Percentiles rank a stretch among this genome's conserved stretches.
Evolutionary conservation across 2,888 invertebrate genomes (phyloP).

Genomic region (Macropis europaea): DNA sequence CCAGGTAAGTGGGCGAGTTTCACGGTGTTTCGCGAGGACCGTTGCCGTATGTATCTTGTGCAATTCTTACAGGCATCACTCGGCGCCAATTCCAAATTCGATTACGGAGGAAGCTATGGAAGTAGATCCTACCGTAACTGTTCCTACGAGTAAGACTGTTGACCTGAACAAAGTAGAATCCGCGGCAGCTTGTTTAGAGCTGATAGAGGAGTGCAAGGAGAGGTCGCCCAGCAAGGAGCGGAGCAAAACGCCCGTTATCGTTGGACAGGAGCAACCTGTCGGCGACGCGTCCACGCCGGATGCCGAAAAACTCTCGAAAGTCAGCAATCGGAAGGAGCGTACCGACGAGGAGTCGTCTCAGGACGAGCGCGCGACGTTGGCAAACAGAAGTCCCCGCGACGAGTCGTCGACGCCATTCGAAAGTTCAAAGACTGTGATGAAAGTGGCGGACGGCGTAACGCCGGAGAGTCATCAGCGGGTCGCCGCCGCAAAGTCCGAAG

Average conservation of each 20-base stretch:
- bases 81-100: conserved; percentile 72
- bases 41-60: not conserved
- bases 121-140: conserved; percentile 61
- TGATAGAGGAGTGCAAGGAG: conserved; percentile 79
- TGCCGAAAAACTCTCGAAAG: not conserved
- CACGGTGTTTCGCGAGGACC: not conserved
- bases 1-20: conserved; percentile 58
- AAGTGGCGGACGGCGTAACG: not conserved
- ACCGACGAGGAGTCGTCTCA: not conserved
- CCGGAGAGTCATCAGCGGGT: not conserved
- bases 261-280: not conserved
- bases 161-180: conserved; percentile 65
- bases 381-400: not conserved
- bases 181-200: conserved; percentile 79
- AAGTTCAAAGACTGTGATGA: not conserved
- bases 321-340: not conserved
- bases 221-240: conserved; percentile 75
- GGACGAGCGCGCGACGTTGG: not conserved
- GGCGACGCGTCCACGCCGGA: conserved; percentile 21
- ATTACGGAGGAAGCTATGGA: conserved; percentile 75
- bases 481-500: not conserved
- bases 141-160: conserved; percentile 59
- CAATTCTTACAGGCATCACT: conserved; percentile 67
- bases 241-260: conserved; percentile 74
- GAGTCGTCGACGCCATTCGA: not conserved